Base-by-base conservation (phyloP, 2,888 invertebrate species). In the Apomyelois bistriatella region DNA sequence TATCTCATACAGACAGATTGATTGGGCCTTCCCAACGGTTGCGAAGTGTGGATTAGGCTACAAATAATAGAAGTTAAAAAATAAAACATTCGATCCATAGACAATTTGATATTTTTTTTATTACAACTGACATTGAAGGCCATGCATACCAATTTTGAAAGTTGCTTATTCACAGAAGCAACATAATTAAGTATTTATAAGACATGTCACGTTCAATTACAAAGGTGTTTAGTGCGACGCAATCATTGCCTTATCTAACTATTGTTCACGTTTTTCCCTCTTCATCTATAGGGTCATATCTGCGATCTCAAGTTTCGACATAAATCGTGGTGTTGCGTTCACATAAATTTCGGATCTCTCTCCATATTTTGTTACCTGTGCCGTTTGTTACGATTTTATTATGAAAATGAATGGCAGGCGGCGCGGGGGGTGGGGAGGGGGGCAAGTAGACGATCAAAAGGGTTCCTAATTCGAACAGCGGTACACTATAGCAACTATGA, bases 351-450 rank as follows among this genome's bases (percentile, higher is more conserved):
- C 64, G 75, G 76, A 79, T 84, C 85, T 81, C 77, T 82, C 85
- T 89, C 88, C 87, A 88, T 88, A 88, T 88, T 88, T 88, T 79
- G 86, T 85, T 90, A 89, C 89, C 89, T 90, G 85, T 68, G 73
- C 82, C 85, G 85, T 88, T 88, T 87, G 88, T 88, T 88, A 83
- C 89, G 85, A 89, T 89, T 89, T 89, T 89, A 89, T 89, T 89
- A 90, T 89, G 89, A 90, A 88, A 89, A 90, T 90, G 89, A 89
- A 89, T 87, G 89, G 87, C 84, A 83, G 80, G 70, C 73, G 76
- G 70, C 67, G 64, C 68, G 60, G 68, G 59, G 60, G 52, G 64
- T 61, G 62, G 60, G 58, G 59, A 50, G 67, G 68, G 64, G 58
- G 66, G 65, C 67, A 65, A 66, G 72, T 61, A 60, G 65, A 62